Conservation (phyloP, 23 tunicate species). For the Botrylloides violaceus region DNA sequence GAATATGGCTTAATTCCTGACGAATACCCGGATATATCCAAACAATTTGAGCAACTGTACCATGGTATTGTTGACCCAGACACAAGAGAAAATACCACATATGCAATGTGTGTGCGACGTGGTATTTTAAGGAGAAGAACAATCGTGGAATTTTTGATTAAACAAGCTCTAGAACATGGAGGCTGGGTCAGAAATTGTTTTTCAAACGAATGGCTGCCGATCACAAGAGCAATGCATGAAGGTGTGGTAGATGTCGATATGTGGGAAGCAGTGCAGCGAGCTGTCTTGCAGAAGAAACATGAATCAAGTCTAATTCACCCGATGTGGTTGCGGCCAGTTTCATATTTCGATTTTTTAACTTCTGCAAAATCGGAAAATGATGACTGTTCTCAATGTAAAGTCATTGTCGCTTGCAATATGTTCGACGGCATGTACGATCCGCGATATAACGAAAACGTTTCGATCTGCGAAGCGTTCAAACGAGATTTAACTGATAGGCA, state of each 20-base stretch:
- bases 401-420: constrained; percentile 18
- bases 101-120: constrained; percentile 23
- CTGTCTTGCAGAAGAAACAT: neutral
- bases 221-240: constrained; percentile 25
- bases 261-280: constrained; percentile 23
- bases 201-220: constrained; percentile 25
- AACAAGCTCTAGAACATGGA: constrained; percentile 18
- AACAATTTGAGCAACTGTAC: constrained; percentile 6
- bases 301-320: constrained; percentile 12
- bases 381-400: constrained; percentile 7
- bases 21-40: neutral
- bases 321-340: constrained; percentile 23
- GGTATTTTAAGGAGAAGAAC: constrained; percentile 3
- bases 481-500: constrained; percentile 7
- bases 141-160: constrained; percentile 9
- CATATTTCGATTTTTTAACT: constrained; percentile 18
- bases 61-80: constrained; percentile 21
- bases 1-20: neutral
- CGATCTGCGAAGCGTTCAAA: constrained; percentile 11
- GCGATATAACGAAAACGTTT: constrained; percentile 4
- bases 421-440: constrained; percentile 25
- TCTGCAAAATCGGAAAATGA: constrained; percentile 17
- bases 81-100: constrained; percentile 6
- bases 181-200: constrained; percentile 27
- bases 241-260: constrained; percentile 15